A percentile compares a stretch with the other conserved stretches of the same genome.
Evolutionary conservation across 2,888 invertebrate species (phyloP).

Genomic region (Catocala nupta): DNA sequence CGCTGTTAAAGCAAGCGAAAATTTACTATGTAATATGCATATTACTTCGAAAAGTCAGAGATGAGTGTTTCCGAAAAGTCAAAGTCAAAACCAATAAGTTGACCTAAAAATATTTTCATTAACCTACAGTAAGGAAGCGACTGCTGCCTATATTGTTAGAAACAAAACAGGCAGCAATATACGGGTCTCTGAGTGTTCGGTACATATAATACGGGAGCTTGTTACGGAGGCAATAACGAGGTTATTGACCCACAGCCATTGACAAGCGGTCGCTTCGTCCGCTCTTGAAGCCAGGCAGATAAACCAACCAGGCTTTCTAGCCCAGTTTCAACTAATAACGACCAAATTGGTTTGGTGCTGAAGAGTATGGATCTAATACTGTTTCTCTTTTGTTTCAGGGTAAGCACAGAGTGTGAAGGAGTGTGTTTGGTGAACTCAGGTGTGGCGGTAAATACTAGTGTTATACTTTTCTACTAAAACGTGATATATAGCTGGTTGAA

Average conservation of each 20-base stretch:
- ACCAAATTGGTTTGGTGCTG: neutral
- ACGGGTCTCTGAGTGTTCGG: conserved; percentile 3
- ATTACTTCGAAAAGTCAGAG: too few relatives aligned
- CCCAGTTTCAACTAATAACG: conserved; percentile 7
- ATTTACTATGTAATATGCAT: too few relatives aligned
- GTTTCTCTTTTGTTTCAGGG: conserved; percentile 23
- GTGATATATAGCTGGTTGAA: too few relatives aligned
- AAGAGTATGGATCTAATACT: neutral
- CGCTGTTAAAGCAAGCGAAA: too few relatives aligned
- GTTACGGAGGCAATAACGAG: conserved; percentile 49
- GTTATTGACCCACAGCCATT: conserved; percentile 58
- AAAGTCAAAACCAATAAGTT: too few relatives aligned
- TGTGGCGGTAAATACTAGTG: too few relatives aligned
- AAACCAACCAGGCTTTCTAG: conserved; percentile 19
- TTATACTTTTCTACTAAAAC: too few relatives aligned
- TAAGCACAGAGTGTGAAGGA: conserved; percentile 6
- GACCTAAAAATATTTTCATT: too few relatives aligned
- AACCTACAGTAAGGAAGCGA: too few relatives aligned
- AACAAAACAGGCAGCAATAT: neutral
- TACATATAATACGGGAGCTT: conserved; percentile 27
- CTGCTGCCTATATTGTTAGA: too few relatives aligned
- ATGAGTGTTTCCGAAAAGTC: too few relatives aligned
- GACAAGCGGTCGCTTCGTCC: conserved; percentile 40
- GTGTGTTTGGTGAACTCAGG: too few relatives aligned
- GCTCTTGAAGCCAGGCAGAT: conserved; percentile 32